Conservation (phyloP, 2,113 vertebrate species). For the Zapus hudsonius region DNA sequence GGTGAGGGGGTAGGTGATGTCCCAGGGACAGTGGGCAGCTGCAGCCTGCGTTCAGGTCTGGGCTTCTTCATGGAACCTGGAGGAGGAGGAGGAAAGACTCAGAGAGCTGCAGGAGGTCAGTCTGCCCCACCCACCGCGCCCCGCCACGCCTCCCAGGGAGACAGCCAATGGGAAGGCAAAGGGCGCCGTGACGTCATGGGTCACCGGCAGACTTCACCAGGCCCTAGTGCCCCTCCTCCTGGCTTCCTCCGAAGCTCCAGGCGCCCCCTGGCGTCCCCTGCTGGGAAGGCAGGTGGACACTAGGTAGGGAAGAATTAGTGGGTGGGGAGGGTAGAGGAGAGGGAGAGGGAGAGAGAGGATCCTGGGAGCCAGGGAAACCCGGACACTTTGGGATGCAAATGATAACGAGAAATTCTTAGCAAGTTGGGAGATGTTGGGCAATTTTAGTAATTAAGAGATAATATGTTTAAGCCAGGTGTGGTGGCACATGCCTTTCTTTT, state of each 20-base stretch:
- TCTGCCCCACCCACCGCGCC: neutral
- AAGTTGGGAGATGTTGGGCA: too few relatives aligned
- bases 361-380: neutral
- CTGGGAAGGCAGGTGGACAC: rapidly evolving
- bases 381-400: neutral
- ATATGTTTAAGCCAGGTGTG: too few relatives aligned
- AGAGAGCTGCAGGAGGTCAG: constrained; percentile 33
- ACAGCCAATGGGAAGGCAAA: neutral
- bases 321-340: too few relatives aligned
- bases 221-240: constrained; percentile 5
- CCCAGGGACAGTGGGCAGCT: neutral
- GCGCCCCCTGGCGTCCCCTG: constrained; percentile 64
- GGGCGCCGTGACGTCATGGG: neutral
- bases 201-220: constrained; percentile 48
- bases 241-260: neutral
- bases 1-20: neutral
- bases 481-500: too few relatives aligned
- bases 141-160: neutral
- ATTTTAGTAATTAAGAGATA: too few relatives aligned
- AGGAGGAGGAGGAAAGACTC: neutral
- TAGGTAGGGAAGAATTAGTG: neutral
- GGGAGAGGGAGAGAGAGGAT: neutral
- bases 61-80: constrained; percentile 42
- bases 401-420: too few relatives aligned
- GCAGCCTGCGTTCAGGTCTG: neutral